These are phyloP conservation scores for Drosophila anceps DNA, from an alignment of 2,888 invertebrate genomes.

Conservation along the genomic window DNA sequence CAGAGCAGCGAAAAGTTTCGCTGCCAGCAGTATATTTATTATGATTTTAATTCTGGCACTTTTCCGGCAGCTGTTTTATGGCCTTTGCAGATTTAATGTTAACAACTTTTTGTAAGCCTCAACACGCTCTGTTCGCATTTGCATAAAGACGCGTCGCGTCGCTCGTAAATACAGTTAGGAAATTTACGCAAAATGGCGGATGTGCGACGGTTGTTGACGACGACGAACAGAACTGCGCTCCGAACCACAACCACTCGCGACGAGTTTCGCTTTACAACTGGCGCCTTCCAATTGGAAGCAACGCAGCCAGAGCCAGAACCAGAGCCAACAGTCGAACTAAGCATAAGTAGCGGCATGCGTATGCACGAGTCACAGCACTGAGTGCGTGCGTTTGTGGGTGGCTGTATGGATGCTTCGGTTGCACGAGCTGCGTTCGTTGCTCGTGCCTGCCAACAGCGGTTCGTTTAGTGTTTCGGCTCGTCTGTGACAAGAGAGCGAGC, in stretches of 20 bases:
- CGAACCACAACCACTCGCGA: slow-evolving; percentile 69
- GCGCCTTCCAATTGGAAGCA: slow-evolving; percentile 65
- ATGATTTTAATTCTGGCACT: slow-evolving; percentile 8
- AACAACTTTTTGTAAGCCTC: slow-evolving; percentile 28
- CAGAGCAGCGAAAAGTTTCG: slow-evolving; percentile 18
- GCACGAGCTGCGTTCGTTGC: slow-evolving; percentile 29
- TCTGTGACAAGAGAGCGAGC: slow-evolving; percentile 32
- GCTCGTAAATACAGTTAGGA: slow-evolving; percentile 15
- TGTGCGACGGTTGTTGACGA: slow-evolving; percentile 2
- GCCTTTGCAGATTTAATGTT: slow-evolving; percentile 25
- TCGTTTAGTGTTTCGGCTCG: slow-evolving; percentile 16
- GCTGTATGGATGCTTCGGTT: slow-evolving; percentile 53
- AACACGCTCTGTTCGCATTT: slow-evolving; percentile 41
- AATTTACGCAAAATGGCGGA: slow-evolving; percentile 58
- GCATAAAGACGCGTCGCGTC: slow-evolving; percentile 22
- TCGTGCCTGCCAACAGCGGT: slow-evolving; percentile 35
- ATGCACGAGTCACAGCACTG: slow-evolving; percentile 11
- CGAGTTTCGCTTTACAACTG: slow-evolving; percentile 78
- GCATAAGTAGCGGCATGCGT: slow-evolving; percentile 52
- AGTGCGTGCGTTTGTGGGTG: slow-evolving; percentile 51
- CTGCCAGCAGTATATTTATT: not conserved
- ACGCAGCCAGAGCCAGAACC: slow-evolving; percentile 28
- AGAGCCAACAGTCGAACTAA: slow-evolving; percentile 15
- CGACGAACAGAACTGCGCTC: slow-evolving; percentile 35
- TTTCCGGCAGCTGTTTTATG: slow-evolving; percentile 27